Evolutionary conservation across 2,797 vertebrate genomes (phyloP).

Genomic region (Spinus olivaceus): DNA sequence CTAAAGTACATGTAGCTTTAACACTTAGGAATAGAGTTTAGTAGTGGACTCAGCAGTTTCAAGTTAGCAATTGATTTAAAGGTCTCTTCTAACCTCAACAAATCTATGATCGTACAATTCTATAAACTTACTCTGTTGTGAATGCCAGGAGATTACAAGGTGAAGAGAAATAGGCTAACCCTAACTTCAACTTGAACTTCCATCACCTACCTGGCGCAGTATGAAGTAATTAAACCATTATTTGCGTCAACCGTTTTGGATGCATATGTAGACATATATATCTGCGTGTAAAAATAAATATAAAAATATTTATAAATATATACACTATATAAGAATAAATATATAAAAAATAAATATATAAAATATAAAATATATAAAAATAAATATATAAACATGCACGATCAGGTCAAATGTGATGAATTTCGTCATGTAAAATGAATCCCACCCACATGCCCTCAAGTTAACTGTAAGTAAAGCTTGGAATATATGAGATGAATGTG

Average conservation of each 20-base stretch:
- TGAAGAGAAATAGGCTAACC: background rate
- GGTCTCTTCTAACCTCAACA: background rate
- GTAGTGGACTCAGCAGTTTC: background rate
- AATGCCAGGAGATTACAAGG: background rate
- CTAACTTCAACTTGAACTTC: background rate
- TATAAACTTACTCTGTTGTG: background rate
- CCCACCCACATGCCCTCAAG: background rate
- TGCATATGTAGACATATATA: no score
- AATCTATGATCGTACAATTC: background rate
- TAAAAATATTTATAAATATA: background rate
- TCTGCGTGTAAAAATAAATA: background rate
- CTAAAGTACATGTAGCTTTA: background rate
- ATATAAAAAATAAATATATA: background rate
- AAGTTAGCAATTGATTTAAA: background rate
- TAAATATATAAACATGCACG: background rate
- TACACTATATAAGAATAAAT: no score
- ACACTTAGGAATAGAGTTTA: background rate
- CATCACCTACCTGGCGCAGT: background rate
- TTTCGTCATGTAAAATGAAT: background rate
- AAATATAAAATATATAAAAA: no score
- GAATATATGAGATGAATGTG: background rate
- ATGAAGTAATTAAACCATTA: background rate
- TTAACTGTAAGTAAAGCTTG: background rate
- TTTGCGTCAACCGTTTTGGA: background rate
- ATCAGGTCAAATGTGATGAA: background rate